A percentile compares a stretch with the other conserved stretches of the same genome.
These are phyloP conservation scores for Trachymyrmex septentrionalis DNA, from an alignment of 1,140 invertebrate species.

Conservation along the genomic window DNA sequence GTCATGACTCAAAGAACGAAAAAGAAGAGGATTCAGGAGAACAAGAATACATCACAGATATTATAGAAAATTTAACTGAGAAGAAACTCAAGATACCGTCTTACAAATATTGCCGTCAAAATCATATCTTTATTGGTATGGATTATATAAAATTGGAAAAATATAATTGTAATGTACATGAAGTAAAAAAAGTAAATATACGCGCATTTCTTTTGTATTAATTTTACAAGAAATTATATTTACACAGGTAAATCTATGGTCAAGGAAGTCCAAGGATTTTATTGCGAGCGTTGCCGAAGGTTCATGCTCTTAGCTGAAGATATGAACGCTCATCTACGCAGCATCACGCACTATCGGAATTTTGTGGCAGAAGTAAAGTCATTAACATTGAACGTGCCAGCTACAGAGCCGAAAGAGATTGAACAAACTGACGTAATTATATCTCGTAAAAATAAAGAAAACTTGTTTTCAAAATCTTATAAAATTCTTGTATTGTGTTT, in stretches of 20 bases:
- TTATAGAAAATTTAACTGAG: slow-evolving; percentile 79
- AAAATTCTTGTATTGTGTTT: slow-evolving; percentile 1
- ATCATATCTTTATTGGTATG: slow-evolving; percentile 81
- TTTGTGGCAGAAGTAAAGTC: slow-evolving; percentile 84
- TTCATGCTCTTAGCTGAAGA: slow-evolving; percentile 85
- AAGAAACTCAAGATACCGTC: slow-evolving; percentile 83
- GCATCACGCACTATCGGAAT: slow-evolving; percentile 84
- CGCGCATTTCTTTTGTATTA: not conserved
- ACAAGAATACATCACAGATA: slow-evolving; percentile 82
- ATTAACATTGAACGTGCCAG: slow-evolving; percentile 65
- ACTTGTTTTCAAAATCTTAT: not conserved
- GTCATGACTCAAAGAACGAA: slow-evolving; percentile 80
- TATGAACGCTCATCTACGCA: slow-evolving; percentile 83
- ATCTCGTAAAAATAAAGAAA: not conserved
- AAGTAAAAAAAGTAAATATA: not conserved
- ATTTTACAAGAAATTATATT: not conserved
- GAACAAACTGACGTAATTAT: slow-evolving; percentile 70
- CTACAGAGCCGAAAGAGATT: slow-evolving; percentile 67
- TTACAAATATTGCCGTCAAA: slow-evolving; percentile 83
- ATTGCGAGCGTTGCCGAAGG: slow-evolving; percentile 85
- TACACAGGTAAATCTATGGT: slow-evolving; percentile 83
- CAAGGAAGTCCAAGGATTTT: slow-evolving; percentile 83
- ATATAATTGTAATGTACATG: not conserved
- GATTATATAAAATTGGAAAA: slow-evolving; percentile 4
- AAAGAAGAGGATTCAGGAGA: slow-evolving; percentile 82